Evolutionary conservation across 2,113 vertebrate genomes (phyloP), one percentile per base, ranked within the genome.

Genomic region (Pantherophis guttatus): DNA sequence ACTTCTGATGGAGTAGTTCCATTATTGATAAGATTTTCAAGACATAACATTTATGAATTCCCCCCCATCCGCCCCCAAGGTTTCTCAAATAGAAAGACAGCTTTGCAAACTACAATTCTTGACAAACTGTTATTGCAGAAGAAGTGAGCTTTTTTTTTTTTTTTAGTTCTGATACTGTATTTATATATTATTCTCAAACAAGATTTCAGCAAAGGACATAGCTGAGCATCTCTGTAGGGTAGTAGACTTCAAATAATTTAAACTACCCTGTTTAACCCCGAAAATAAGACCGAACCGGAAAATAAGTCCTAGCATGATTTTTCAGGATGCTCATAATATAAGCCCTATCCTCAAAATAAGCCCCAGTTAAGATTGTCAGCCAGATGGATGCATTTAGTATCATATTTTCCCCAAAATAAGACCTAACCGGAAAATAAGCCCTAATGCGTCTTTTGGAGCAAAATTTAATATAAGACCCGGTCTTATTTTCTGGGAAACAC

Each of bases 91-190:
- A 92, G 55, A 90, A 94, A 95, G 94, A 92, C 88, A 95, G 26
- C 4, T 11, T 88, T 50, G 90, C 1, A 33, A 88, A 94, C 19
- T 48, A 86, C 93, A 95, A 95, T 86, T 90, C 52, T 13, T 24
- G 53, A 89, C 90, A 95, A 94, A 88, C 90, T 1, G 7, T 94
- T 94, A 95, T 94, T 88, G 89, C 92, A 92, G 96, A 96, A 91
- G 88, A 91, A 86, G 94, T 93, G 92, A 95, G n/a, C 44, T 7
- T 70, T 89, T 13, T 92, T 75, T 24, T 39, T 39, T 93, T 75
- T 94, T 90, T 33, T 75, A 55, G 89, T 86, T 94, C 95, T 92
- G 94, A 59, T 91, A 93, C 92, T 95, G 87, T 93, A 8, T 48
- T 86, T 81, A 81, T 44, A 55, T 94, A 55, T 88, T 17, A 93